Base-by-base conservation (phyloP, 2,888 invertebrate species). In the Melitaea athalia region DNA sequence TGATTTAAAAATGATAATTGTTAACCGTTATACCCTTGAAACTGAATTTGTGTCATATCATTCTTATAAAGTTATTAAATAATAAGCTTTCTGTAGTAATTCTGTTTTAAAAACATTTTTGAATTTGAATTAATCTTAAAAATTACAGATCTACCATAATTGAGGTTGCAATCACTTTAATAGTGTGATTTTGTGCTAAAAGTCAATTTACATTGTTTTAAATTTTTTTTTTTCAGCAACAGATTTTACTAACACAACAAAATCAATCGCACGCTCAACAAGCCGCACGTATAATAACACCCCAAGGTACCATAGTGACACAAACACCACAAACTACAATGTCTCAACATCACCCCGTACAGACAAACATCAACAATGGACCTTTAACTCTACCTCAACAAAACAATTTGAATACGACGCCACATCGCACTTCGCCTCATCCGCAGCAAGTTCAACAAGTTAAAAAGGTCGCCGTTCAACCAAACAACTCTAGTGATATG, bases 401-500 rank as follows among this genome's bases (percentile, higher is more conserved):
- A 67, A 84, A 77, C 67, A 70, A 81, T 3, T 71, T 86, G 43
- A 79, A 81, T 50, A 74, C 79, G 43, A 78, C 87, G 68, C 82
- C 85, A 7, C 89, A 89, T 74, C 78, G 89, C 64, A 71, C 77
- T 15, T 78, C 80, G 5, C 77, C 79, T 1, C 79, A 75, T 38
- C 75, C 71, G 6, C 84, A 83, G 59, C 88, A 88, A 75, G 76
- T 82, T 5, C 83, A 83, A 49, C 85, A 85, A 76, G 81, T 83
- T 1, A 90, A 89, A 63, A 88, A 91, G 79, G 90, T 90, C 15
- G 81, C 85, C n/a, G 90, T 90, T 0, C 90, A 89, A 77, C 89
- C 90, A 1, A 92, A 91, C 72, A 91, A 90, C 70, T 89, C 92
- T 0, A 90, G 85, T 65, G 93, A 92, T 67, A 88, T 93, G 88